phyloP scores from a whole-genome alignment of 2,113 vertebrate species.

The Rhipidura dahli region DNA sequence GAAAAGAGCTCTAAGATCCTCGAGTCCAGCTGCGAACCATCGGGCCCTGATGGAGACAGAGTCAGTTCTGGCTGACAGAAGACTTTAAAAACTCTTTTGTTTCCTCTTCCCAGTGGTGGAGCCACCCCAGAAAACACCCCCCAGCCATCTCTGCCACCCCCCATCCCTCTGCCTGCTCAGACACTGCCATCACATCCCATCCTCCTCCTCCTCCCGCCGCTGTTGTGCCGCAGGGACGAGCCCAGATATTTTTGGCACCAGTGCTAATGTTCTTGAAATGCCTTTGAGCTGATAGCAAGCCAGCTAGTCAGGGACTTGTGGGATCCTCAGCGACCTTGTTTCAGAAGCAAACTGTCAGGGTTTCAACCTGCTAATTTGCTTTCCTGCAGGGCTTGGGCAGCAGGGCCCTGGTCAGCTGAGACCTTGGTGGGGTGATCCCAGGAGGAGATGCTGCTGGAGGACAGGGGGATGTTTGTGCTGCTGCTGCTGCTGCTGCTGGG shows the following conservation, averaged over 20 bases:
- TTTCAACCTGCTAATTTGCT: constrained; percentile 33
- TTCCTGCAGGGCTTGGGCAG: not conserved
- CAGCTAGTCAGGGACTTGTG: not conserved
- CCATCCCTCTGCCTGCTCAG: not conserved
- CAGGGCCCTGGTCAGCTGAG: not conserved
- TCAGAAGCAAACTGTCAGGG: not conserved
- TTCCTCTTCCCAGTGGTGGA: not conserved
- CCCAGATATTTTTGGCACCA: constrained; percentile 31
- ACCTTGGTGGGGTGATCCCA: not conserved
- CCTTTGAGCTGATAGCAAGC: constrained; percentile 18
- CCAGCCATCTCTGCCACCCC: not conserved
- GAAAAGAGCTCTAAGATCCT: not conserved
- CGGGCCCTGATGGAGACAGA: not conserved
- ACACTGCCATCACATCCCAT: not conserved
- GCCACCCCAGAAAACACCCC: not conserved
- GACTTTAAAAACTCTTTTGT: not conserved
- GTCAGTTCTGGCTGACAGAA: not conserved
- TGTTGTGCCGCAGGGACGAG: not conserved
- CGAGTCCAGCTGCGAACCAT: not conserved
- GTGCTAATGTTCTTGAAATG: not conserved
- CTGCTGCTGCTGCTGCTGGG: not conserved
- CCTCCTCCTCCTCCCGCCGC: not conserved
- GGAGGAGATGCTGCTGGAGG: not conserved
- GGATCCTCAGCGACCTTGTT: constrained; percentile 23
- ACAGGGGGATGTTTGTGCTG: not conserved